These are phyloP conservation scores for Lamproptera curius DNA, from an alignment of 2,888 invertebrate species.

Conservation along the genomic window DNA sequence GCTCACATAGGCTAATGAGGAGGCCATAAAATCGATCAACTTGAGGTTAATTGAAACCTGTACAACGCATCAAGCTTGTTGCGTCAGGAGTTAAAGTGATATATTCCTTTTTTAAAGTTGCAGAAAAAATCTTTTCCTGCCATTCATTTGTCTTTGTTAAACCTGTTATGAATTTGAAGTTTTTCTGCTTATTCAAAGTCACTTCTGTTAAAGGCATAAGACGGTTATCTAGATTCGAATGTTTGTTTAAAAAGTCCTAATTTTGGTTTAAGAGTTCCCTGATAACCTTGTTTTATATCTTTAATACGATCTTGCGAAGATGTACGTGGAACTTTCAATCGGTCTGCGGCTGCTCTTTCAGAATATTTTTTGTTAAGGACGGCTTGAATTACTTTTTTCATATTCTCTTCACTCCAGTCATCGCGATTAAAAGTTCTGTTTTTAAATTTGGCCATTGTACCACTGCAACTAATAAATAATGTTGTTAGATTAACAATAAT, in stretches of 20 bases:
- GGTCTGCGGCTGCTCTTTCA: too few relatives aligned
- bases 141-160: too few relatives aligned
- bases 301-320: slow-evolving; percentile 21
- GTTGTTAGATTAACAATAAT: too few relatives aligned
- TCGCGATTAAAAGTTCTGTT: slow-evolving; percentile 3
- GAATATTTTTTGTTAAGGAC: too few relatives aligned
- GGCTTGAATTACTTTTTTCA: too few relatives aligned
- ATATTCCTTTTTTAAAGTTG: slow-evolving; percentile 17
- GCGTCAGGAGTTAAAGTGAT: slow-evolving; percentile 17
- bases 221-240: slow-evolving; percentile 15
- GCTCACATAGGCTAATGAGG: slow-evolving; percentile 3
- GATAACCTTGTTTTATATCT: slow-evolving; percentile 19
- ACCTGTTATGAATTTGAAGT: too few relatives aligned
- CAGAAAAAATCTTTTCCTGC: slow-evolving; percentile 6
- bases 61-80: too few relatives aligned
- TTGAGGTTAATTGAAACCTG: slow-evolving; percentile 21
- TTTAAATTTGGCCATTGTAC: not conserved
- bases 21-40: slow-evolving; percentile 20
- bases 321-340: too few relatives aligned
- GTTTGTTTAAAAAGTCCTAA: slow-evolving; percentile 21
- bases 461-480: too few relatives aligned
- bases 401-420: too few relatives aligned
- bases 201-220: slow-evolving; percentile 20
- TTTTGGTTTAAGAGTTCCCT: slow-evolving; percentile 20
- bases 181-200: slow-evolving; percentile 17